These are phyloP conservation scores for Heteropelma amictum DNA, from an alignment of 2,888 invertebrate genomes.

Conservation along the genomic window DNA sequence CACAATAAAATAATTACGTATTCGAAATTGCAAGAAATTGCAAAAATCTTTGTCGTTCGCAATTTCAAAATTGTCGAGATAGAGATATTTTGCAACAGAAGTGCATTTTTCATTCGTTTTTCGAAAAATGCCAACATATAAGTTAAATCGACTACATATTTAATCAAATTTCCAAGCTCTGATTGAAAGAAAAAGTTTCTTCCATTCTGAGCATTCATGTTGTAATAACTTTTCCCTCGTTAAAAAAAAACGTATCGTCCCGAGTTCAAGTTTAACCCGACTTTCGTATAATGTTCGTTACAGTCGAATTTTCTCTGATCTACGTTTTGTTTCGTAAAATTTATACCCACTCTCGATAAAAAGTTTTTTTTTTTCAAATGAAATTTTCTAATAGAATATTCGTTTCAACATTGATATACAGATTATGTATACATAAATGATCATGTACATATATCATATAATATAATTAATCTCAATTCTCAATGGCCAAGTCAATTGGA, in stretches of 20 bases:
- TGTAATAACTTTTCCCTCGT: neutral
- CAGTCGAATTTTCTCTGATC: slow-evolving; percentile 18
- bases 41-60: too few species aligned
- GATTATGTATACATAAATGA: slow-evolving; percentile 53
- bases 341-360: slow-evolving; percentile 35
- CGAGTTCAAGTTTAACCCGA: slow-evolving; percentile 16
- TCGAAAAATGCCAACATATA: too few species aligned
- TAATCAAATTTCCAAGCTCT: neutral
- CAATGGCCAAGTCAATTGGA: slow-evolving; percentile 69
- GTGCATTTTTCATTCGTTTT: too few species aligned
- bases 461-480: slow-evolving; percentile 69
- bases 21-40: too few species aligned
- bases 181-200: neutral
- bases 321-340: slow-evolving; percentile 25
- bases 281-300: neutral
- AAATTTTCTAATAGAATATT: slow-evolving; percentile 41
- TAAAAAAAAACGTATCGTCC: slow-evolving; percentile 1
- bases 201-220: neutral
- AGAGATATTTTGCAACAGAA: too few species aligned
- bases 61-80: too few species aligned
- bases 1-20: too few species aligned
- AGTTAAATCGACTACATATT: too few species aligned
- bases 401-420: slow-evolving; percentile 49
- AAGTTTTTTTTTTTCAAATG: slow-evolving; percentile 16
- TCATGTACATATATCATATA: slow-evolving; percentile 27